phyloP scores from a whole-genome alignment of 92 coral and sea anemone species.

The Pocillopora meandrina region DNA sequence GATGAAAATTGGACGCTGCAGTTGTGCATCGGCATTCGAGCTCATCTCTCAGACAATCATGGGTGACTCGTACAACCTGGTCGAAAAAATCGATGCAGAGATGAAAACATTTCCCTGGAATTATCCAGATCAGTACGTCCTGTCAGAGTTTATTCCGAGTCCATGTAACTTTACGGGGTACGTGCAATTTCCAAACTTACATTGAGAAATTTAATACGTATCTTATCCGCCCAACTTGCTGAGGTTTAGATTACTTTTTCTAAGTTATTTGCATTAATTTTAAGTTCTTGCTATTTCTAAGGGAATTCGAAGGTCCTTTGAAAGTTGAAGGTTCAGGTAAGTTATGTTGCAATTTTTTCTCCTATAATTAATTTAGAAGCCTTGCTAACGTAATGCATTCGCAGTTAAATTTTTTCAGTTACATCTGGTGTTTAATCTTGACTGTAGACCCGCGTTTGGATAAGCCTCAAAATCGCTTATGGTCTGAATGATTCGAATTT shows the following conservation, averaged over 20 bases:
- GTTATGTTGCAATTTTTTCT: not conserved
- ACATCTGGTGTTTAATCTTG: not conserved
- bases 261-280: not conserved
- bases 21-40: constrained; percentile 11
- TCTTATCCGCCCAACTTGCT: not conserved
- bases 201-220: too few relatives aligned
- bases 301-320: constrained; percentile 32
- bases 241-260: not conserved
- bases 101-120: constrained; percentile 49
- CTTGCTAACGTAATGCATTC: not conserved
- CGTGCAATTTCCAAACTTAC: not conserved
- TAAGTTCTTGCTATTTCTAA: not conserved
- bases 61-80: constrained; percentile 18
- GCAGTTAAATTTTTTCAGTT: not conserved
- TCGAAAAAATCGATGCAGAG: constrained; percentile 43
- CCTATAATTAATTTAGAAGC: not conserved
- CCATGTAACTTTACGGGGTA: constrained; percentile 34
- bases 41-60: constrained; percentile 19
- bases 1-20: constrained; percentile 11
- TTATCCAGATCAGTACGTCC: constrained; percentile 34
- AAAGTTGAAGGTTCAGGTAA: constrained; percentile 36
- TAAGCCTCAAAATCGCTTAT: too few relatives aligned
- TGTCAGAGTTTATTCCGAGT: constrained; percentile 34
- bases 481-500: too few relatives aligned
- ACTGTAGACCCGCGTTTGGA: too few relatives aligned